These are phyloP conservation scores for Hoplodrina ambigua DNA, from an alignment of 2,888 invertebrate species.

Conservation along the genomic window DNA sequence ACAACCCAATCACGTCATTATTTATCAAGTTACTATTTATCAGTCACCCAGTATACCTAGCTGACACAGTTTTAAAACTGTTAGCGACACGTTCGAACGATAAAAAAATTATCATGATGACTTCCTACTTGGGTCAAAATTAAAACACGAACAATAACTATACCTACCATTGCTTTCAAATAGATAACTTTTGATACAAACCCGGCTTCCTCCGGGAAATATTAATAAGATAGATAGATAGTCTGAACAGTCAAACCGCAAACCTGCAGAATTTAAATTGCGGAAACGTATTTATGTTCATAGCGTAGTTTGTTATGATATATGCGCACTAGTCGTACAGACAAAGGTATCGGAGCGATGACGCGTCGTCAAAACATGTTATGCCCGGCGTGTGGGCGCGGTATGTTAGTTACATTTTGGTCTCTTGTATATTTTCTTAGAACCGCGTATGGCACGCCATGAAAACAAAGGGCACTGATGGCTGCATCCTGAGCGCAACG, in stretches of 20 bases:
- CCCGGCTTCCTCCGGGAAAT: slow-evolving; percentile 1
- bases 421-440: slow-evolving; percentile 86
- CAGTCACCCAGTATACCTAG: too few species aligned
- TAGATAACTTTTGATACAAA: not conserved
- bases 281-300: slow-evolving; percentile 40
- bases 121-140: slow-evolving; percentile 1
- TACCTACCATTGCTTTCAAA: not conserved
- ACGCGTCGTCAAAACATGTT: slow-evolving; percentile 76
- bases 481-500: slow-evolving; percentile 76
- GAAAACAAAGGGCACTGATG: slow-evolving; percentile 85
- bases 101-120: too few species aligned
- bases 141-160: not conserved
- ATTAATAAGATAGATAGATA: not conserved
- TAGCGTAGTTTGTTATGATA: slow-evolving; percentile 44
- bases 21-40: too few species aligned
- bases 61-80: too few species aligned
- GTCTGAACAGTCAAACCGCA: slow-evolving; percentile 21
- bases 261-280: slow-evolving; percentile 35
- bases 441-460: slow-evolving; percentile 77
- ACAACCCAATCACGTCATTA: too few species aligned
- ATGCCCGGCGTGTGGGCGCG: slow-evolving; percentile 80
- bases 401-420: slow-evolving; percentile 83
- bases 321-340: slow-evolving; percentile 50
- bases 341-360: slow-evolving; percentile 64
- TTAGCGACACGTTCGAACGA: too few species aligned